Evolutionary conservation across 64 coral and sea anemone genomes (phyloP).

Genomic region (Stichodactyla mertensii): DNA sequence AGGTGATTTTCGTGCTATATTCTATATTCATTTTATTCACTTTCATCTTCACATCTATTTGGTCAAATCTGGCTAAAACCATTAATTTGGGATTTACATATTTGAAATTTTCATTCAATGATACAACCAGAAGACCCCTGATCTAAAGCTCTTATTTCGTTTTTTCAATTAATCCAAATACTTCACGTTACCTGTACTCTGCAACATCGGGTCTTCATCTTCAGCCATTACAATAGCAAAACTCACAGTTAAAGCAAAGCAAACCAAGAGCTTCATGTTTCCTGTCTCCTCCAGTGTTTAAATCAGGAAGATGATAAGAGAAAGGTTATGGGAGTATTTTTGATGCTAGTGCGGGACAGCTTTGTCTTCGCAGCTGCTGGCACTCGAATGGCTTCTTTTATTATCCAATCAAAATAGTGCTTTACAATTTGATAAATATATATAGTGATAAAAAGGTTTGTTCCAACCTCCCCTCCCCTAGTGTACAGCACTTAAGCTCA

Average conservation of each 20-base stretch:
- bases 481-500: no score
- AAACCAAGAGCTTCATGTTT: background rate
- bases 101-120: no score
- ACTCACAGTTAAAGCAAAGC: background rate
- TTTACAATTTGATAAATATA: no score
- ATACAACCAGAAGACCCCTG: no score
- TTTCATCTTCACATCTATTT: no score
- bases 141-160: no score
- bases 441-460: no score
- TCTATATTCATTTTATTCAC: no score
- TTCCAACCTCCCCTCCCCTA: no score
- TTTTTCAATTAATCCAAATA: background rate
- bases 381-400: background rate
- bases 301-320: background rate
- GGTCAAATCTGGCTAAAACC: no score
- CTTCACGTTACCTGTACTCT: background rate
- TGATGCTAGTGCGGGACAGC: background rate
- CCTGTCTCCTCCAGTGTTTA: background rate
- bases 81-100: no score
- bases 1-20: no score
- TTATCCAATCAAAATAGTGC: background rate
- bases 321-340: background rate
- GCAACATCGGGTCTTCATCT: background rate
- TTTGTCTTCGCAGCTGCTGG: background rate
- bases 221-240: background rate